Evolutionary conservation across 1,140 invertebrate genomes (phyloP).

Genomic region (Pteromalus puparum): DNA sequence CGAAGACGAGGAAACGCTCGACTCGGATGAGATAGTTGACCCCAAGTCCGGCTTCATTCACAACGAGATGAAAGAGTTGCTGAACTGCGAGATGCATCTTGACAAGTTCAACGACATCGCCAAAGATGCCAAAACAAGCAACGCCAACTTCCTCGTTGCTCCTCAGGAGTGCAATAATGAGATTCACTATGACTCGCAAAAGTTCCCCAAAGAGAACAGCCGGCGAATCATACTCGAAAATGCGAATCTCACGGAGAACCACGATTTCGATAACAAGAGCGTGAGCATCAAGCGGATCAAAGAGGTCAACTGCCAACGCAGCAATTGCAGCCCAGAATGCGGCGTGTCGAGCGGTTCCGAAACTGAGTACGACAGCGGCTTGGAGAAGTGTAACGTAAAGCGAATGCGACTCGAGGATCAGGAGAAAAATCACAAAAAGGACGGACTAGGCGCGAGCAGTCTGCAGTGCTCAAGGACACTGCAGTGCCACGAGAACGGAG

Average conservation of each 20-base stretch:
- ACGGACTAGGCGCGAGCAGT: conserved; percentile 58
- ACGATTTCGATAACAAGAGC: conserved; percentile 73
- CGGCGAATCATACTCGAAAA: conserved; percentile 70
- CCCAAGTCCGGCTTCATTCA: conserved; percentile 68
- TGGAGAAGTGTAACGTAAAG: conserved; percentile 73
- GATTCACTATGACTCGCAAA: conserved; percentile 80
- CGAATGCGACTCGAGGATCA: conserved; percentile 73
- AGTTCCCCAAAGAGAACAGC: conserved; percentile 76
- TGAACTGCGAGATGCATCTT: conserved; percentile 54
- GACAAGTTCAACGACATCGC: conserved; percentile 75
- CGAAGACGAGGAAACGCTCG: conserved; percentile 67
- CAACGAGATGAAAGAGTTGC: conserved; percentile 64
- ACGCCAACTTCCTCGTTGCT: conserved; percentile 79
- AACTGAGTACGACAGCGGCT: conserved; percentile 66
- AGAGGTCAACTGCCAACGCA: conserved; percentile 73
- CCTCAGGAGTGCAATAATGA: conserved; percentile 76
- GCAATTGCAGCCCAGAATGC: conserved; percentile 57
- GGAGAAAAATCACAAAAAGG: conserved; percentile 71
- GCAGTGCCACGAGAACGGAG: conserved; percentile 65
- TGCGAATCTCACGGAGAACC: conserved; percentile 71
- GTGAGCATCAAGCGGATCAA: conserved; percentile 74
- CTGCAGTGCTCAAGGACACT: conserved; percentile 60
- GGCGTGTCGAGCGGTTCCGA: conserved; percentile 65
- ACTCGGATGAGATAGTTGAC: conserved; percentile 67
- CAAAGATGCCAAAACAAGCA: conserved; percentile 81